Evolutionary conservation across 2,797 vertebrate species (phyloP), one percentile per base, ranked within the genome.

Genomic region (Yasuhikotakia modesta): DNA sequence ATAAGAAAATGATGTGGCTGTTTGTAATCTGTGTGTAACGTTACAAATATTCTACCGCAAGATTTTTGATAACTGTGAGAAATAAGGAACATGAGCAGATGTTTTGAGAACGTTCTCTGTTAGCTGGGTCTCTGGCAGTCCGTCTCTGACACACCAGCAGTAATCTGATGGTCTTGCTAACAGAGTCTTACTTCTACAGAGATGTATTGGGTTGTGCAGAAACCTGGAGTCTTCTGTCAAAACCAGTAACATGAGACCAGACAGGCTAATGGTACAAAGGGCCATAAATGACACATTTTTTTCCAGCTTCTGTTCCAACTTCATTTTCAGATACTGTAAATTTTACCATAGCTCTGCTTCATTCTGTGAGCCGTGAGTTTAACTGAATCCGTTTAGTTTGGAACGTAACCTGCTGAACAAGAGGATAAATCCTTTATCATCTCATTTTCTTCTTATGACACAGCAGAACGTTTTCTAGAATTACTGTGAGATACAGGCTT

Each of bases 381-480:
- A 79, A 84, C 76, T 78, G 82, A 76, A 87, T 84, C 57, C 32
- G 68, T 78, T 82, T 65, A 83, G 70, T 63, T 70, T 76, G 77
- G 78, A 83, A 61, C 50, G 39, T 64, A 58, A 79, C 65, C 75
- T 57, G 79, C 79, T 80, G 82, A 87, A 88, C 85, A 84, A 79
- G 82, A 79, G 82, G 82, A 79, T 85, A 78, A 83, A 81, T 82
- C 82, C 46, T 79, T 87, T 79, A 78, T 84, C 61, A 83, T 77
- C 70, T 82, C 86, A 85, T 89, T 90, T 86, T 76, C 79, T 74
- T 85, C 65, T 76, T 82, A 87, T 76, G 81, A 81, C 70, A 79
- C 78, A 79, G 84, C 83, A 76, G 76, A 79, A 80, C 70, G 82
- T 75, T 79, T 88, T 90, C 90, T 87, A 77, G 82, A 84, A 89